A percentile compares a stretch with the other conserved stretches of the same genome.
Conservation (phyloP, 2,888 invertebrate genomes). For the Dynastes grantii region DNA sequence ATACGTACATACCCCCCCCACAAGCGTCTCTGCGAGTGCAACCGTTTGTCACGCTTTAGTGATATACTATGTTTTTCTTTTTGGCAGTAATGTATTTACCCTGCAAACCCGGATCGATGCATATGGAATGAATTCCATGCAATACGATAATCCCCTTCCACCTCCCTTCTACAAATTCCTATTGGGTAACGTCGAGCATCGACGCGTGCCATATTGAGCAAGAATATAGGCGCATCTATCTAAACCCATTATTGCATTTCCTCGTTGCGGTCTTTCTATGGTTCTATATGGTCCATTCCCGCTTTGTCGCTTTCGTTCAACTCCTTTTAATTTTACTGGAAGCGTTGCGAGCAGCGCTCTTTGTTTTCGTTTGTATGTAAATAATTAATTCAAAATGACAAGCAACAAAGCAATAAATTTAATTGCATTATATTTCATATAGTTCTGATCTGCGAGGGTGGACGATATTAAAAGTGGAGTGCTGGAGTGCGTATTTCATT, state of each 20-base stretch:
- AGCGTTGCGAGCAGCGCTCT: neutral
- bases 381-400: slow-evolving; percentile 12
- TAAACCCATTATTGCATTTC: neutral
- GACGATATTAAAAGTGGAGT: neutral
- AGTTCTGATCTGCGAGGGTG: neutral
- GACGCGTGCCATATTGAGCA: too few relatives aligned
- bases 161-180: too few relatives aligned
- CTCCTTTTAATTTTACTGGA: slow-evolving; percentile 7
- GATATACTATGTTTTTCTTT: too few relatives aligned
- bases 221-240: neutral
- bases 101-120: too few relatives aligned
- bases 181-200: too few relatives aligned
- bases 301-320: neutral
- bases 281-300: neutral
- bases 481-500: neutral
- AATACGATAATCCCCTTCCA: too few relatives aligned
- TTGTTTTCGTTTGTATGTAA: slow-evolving; percentile 7
- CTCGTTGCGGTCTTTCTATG: neutral
- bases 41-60: too few relatives aligned
- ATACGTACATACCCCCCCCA: too few relatives aligned
- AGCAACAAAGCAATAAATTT: slow-evolving; percentile 23
- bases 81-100: too few relatives aligned
- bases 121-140: too few relatives aligned
- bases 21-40: too few relatives aligned
- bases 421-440: slow-evolving; percentile 34